Conservation (phyloP, 2,797 vertebrate genomes). For the Rhabdophis nuchalis region DNA sequence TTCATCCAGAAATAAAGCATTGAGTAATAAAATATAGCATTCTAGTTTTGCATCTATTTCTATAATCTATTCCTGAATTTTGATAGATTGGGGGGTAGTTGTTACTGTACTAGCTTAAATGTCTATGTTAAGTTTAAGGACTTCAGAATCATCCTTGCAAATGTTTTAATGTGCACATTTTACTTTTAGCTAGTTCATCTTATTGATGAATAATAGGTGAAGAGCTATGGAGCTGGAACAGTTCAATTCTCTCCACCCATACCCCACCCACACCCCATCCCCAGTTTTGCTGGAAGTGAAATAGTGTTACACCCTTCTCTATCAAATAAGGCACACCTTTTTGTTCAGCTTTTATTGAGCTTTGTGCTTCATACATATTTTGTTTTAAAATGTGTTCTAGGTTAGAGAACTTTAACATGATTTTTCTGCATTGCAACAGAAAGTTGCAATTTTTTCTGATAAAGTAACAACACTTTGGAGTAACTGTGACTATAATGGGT, state of each 20-base stretch:
- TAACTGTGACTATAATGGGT: neutral
- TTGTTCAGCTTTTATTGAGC: neutral
- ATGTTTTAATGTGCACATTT: neutral
- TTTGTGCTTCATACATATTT: neutral
- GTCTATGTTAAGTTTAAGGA: neutral
- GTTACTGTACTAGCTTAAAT: neutral
- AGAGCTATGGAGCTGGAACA: neutral
- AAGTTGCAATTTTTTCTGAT: neutral
- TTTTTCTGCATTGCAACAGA: neutral
- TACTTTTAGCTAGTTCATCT: neutral
- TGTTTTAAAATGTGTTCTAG: neutral
- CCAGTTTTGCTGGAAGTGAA: neutral
- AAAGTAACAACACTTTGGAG: neutral
- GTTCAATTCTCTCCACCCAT: neutral
- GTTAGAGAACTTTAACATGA: neutral
- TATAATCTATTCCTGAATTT: neutral
- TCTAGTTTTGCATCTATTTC: neutral
- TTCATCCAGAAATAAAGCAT: neutral
- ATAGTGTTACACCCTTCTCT: neutral
- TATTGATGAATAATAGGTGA: neutral
- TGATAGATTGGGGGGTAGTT: neutral
- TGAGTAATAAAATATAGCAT: neutral
- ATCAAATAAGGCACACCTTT: neutral
- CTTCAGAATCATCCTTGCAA: neutral
- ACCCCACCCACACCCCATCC: neutral